These are phyloP conservation scores for Schizopygopsis malacanthus DNA, from an alignment of 2,797 vertebrate species.

Conservation along the genomic window DNA sequence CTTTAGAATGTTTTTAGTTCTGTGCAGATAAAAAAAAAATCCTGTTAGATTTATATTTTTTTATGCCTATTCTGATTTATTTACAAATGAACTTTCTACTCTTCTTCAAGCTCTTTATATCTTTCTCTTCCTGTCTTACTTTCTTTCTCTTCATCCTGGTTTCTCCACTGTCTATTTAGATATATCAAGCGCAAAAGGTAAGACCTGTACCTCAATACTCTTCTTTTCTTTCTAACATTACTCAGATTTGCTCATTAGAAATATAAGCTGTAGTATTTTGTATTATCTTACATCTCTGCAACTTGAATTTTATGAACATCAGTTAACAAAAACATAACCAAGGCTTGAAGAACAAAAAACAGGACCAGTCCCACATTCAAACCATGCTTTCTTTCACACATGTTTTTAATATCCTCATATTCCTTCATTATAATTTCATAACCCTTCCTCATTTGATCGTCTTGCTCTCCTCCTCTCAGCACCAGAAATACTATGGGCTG, in stretches of 20 bases:
- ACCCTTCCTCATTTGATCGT: slow-evolving; percentile 34
- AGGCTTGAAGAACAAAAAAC: not conserved
- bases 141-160: slow-evolving; percentile 63
- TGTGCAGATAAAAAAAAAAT: not conserved
- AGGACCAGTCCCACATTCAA: not conserved
- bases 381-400: not conserved
- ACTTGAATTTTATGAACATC: not conserved
- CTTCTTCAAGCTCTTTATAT: not conserved
- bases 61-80: not conserved
- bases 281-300: not conserved
- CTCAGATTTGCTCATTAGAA: slow-evolving; percentile 2
- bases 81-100: not conserved
- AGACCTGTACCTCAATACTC: slow-evolving; percentile 54
- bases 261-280: not conserved
- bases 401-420: slow-evolving; percentile 35
- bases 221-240: not conserved
- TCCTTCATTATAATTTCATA: not conserved
- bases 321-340: not conserved
- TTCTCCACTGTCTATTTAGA: slow-evolving; percentile 70
- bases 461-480: slow-evolving; percentile 35
- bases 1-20: not conserved
- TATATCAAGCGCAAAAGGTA: slow-evolving; percentile 94
- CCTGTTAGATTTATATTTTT: not conserved
- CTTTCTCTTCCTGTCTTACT: slow-evolving; percentile 52
- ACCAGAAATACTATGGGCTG: slow-evolving; percentile 94